Conservation (phyloP, 1,140 invertebrate species). For the Drosophila willistoni region DNA sequence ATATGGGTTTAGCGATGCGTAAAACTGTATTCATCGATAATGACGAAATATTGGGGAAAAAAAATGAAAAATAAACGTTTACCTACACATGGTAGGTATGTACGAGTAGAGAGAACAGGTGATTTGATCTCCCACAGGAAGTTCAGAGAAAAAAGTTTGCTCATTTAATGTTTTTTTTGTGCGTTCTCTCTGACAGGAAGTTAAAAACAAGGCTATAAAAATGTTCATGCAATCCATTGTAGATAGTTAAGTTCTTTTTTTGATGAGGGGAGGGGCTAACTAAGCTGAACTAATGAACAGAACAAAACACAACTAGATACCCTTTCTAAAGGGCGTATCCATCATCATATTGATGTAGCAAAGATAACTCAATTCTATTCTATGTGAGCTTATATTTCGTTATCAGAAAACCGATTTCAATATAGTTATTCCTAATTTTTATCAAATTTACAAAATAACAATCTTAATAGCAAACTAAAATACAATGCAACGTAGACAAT, state of each 20-base stretch:
- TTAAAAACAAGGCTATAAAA: no score
- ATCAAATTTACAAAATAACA: neutral
- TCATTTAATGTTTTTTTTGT: conserved; percentile 14
- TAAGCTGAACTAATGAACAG: no score
- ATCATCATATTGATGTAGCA: no score
- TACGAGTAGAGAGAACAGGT: neutral
- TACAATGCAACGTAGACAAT: neutral
- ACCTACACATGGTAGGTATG: neutral
- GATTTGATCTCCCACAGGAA: conserved; percentile 1
- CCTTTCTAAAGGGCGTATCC: no score
- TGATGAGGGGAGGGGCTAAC: no score
- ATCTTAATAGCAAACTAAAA: neutral
- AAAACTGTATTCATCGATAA: conserved; percentile 26
- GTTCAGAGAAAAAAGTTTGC: neutral
- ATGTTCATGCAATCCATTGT: no score
- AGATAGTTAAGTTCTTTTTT: no score
- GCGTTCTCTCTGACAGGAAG: neutral
- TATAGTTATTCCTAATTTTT: neutral
- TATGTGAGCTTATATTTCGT: no score
- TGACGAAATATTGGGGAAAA: neutral
- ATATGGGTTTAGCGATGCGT: conserved; percentile 36
- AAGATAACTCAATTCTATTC: no score
- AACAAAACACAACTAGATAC: no score
- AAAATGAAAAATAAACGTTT: neutral
- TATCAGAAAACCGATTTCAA: no score